phyloP scores from a whole-genome alignment of 2,797 vertebrate species.

The Simalia tracyae region DNA sequence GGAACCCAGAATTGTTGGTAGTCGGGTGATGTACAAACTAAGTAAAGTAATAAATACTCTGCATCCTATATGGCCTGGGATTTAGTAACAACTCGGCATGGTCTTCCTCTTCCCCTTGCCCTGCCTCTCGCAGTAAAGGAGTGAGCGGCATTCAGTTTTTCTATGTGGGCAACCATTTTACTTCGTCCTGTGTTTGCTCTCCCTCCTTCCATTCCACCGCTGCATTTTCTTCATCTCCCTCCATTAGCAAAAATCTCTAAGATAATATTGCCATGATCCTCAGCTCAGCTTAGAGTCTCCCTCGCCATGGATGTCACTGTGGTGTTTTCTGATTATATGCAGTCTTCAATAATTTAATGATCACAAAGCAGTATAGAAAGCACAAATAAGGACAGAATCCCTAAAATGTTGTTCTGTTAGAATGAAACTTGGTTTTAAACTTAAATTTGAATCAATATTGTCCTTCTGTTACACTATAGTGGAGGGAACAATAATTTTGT shows the following conservation, averaged over 20 bases:
- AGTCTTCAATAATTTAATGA: not conserved
- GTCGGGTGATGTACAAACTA: not conserved
- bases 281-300: not conserved
- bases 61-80: too few relatives aligned
- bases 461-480: not conserved
- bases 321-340: too few relatives aligned
- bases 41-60: not conserved
- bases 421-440: not conserved
- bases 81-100: not conserved
- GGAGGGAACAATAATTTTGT: conserved; percentile 13
- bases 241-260: not conserved
- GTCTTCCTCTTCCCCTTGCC: not conserved
- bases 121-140: not conserved
- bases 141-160: not conserved
- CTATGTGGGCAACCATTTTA: not conserved
- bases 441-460: not conserved
- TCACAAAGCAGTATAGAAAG: not conserved
- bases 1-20: not conserved
- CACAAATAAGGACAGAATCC: not conserved
- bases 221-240: not conserved
- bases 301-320: not conserved
- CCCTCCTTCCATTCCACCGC: not conserved
- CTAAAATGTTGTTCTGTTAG: not conserved
- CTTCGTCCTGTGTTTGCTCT: not conserved
- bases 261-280: not conserved